Conservation (phyloP, 1,140 invertebrate genomes). For the Scaptomyza graminum region DNA sequence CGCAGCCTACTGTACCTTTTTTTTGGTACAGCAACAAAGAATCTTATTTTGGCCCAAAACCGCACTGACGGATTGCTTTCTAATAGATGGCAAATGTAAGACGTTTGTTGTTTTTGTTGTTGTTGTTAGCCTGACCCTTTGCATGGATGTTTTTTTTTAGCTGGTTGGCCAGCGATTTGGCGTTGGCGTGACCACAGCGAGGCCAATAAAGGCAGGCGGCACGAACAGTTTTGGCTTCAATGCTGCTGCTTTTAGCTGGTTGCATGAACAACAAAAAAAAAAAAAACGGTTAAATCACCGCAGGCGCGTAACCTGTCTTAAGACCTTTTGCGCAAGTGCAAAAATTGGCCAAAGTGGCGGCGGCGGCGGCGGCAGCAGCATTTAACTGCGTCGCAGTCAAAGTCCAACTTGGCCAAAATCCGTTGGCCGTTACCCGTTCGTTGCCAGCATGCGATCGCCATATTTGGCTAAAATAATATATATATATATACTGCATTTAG, state of each 20-base stretch:
- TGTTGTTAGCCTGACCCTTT: constrained; percentile 64
- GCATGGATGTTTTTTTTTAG: constrained; percentile 18
- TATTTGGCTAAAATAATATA: constrained; percentile 71
- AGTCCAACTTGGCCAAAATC: constrained; percentile 39
- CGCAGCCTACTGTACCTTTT: constrained; percentile 43
- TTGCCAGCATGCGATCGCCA: constrained; percentile 77
- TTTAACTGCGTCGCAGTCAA: constrained; percentile 53
- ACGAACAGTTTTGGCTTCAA: constrained; percentile 18
- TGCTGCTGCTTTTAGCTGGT: constrained; percentile 31
- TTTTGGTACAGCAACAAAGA: constrained; percentile 30
- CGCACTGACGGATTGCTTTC: constrained; percentile 79
- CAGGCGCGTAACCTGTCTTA: constrained; percentile 80
- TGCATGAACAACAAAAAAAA: too few species aligned
- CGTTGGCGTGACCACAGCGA: constrained; percentile 68
- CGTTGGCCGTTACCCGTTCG: constrained; percentile 50
- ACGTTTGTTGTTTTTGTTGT: constrained; percentile 30
- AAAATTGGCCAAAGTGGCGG: constrained; percentile 74
- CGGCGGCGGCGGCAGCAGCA: constrained; percentile 50
- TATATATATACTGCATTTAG: constrained; percentile 61
- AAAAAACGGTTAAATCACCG: constrained; percentile 79
- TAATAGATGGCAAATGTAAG: constrained; percentile 72
- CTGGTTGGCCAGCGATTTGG: constrained; percentile 12
- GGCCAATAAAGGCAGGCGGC: constrained; percentile 34
- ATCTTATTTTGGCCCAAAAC: constrained; percentile 74
- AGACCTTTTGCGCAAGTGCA: constrained; percentile 82